Conservation (phyloP, 2,797 vertebrate genomes). For the Syngnathus acus region DNA sequence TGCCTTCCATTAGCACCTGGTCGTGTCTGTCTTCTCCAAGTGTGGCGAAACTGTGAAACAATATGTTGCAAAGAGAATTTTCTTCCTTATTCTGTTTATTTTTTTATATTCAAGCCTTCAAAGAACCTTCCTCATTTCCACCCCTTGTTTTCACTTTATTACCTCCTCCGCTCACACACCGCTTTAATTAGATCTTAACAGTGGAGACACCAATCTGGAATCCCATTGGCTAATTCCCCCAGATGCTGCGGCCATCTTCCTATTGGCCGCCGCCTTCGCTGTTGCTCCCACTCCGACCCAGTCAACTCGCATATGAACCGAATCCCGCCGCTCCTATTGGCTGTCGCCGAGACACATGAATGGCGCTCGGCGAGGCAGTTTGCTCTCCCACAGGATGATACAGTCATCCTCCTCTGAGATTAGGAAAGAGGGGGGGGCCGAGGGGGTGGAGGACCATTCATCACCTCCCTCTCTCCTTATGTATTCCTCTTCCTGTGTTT, state of each 20-base stretch:
- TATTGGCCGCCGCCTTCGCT: slow-evolving; percentile 59
- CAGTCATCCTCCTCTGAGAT: slow-evolving; percentile 62
- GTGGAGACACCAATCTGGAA: slow-evolving; percentile 60
- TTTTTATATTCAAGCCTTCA: slow-evolving; percentile 40
- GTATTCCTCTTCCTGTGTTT: slow-evolving; percentile 40
- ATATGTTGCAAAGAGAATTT: slow-evolving; percentile 44
- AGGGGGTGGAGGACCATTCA: slow-evolving; percentile 50
- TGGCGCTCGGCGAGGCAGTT: slow-evolving; percentile 38
- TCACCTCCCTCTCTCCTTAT: slow-evolving; percentile 56
- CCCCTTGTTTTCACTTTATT: slow-evolving; percentile 17
- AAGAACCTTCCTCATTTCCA: slow-evolving; percentile 54
- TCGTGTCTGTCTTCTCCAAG: slow-evolving; percentile 32
- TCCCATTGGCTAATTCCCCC: slow-evolving; percentile 62
- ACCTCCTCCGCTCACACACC: slow-evolving; percentile 20
- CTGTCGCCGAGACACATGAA: slow-evolving; percentile 71
- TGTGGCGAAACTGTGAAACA: slow-evolving; percentile 30
- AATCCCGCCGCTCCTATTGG: slow-evolving; percentile 53
- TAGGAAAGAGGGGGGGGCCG: slow-evolving; percentile 37
- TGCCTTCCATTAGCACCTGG: slow-evolving; percentile 42
- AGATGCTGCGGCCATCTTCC: slow-evolving; percentile 31
- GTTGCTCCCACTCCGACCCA: slow-evolving; percentile 64
- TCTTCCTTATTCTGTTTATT: slow-evolving; percentile 10
- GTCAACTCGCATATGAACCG: slow-evolving; percentile 69
- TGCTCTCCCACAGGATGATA: slow-evolving; percentile 65
- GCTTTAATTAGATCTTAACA: slow-evolving; percentile 69